Evolutionary conservation across 2,797 vertebrate species (phyloP).

Genomic region (Chelidonichthys spinosus): DNA sequence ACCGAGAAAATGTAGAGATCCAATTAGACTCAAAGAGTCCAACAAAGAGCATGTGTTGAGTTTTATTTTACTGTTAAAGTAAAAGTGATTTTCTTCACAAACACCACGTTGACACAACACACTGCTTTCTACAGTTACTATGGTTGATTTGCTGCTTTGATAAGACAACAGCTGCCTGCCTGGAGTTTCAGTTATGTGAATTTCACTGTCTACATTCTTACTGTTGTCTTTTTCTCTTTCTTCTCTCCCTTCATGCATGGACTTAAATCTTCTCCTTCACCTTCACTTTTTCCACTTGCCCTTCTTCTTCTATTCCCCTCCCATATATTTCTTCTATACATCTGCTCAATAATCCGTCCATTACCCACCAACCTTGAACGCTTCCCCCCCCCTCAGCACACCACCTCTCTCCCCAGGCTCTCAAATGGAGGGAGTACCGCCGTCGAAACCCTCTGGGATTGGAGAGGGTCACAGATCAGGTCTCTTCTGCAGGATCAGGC

Average conservation of each 20-base stretch:
- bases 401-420: conserved; percentile 95
- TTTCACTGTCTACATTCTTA: conserved; percentile 38
- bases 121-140: too few relatives aligned
- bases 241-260: conserved; percentile 46
- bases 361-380: conserved; percentile 13
- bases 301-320: background rate
- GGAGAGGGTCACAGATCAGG: conserved; percentile 76
- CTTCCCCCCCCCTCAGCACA: conserved; percentile 83
- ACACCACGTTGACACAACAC: too few relatives aligned
- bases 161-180: background rate
- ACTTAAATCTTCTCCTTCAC: conserved; percentile 12
- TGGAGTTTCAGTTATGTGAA: background rate
- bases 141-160: too few relatives aligned
- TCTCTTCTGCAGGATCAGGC: conserved; percentile 47
- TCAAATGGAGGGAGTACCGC: conserved; percentile 98
- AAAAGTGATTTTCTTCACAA: too few relatives aligned
- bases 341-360: background rate
- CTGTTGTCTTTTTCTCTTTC: conserved; percentile 47
- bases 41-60: too few relatives aligned
- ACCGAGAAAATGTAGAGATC: too few relatives aligned
- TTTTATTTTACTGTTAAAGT: too few relatives aligned
- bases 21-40: too few relatives aligned
- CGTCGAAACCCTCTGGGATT: conserved; percentile 93
- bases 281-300: conserved; percentile 6
- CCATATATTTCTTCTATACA: background rate